Percentiles rank a stretch among this genome's conserved stretches.
These are phyloP conservation scores for Merodon equestris DNA, from an alignment of 2,888 invertebrate species.

Conservation along the genomic window DNA sequence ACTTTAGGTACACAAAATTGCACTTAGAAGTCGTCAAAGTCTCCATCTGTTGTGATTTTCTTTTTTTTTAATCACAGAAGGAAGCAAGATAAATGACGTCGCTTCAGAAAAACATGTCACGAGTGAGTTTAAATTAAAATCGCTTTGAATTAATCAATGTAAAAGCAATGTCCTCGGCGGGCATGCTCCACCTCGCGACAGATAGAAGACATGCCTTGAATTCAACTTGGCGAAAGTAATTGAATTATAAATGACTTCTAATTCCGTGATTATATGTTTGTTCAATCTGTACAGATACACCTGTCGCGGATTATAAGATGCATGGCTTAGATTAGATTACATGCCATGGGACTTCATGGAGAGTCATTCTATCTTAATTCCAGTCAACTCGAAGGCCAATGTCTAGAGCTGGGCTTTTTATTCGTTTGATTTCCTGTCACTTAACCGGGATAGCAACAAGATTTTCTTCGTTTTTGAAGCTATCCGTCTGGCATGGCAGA, in stretches of 20 bases:
- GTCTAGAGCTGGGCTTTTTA: no score
- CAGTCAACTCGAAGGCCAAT: no score
- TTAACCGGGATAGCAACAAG: no score
- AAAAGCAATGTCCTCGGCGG: constrained; percentile 44
- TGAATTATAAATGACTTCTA: constrained; percentile 27
- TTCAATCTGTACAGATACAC: no score
- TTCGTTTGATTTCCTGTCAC: no score
- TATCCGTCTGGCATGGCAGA: no score
- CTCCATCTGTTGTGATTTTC: background rate
- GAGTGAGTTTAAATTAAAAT: constrained; percentile 21
- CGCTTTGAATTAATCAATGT: constrained; percentile 42
- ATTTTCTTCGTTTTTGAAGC: no score
- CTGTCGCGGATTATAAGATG: no score
- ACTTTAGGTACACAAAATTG: background rate
- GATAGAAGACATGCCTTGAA: background rate
- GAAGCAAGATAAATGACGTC: constrained; percentile 38
- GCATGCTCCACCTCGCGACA: constrained; percentile 21
- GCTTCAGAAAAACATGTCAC: constrained; percentile 39
- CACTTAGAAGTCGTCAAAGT: background rate
- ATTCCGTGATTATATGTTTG: no score
- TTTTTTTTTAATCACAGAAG: constrained; percentile 13
- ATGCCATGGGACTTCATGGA: no score
- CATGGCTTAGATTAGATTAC: no score
- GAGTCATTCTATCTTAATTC: no score
- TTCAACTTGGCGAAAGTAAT: constrained; percentile 27